Evolutionary conservation across 2,888 invertebrate species (phyloP), one percentile per base, ranked within the genome.

Genomic region (Pseudanteris insignis): DNA sequence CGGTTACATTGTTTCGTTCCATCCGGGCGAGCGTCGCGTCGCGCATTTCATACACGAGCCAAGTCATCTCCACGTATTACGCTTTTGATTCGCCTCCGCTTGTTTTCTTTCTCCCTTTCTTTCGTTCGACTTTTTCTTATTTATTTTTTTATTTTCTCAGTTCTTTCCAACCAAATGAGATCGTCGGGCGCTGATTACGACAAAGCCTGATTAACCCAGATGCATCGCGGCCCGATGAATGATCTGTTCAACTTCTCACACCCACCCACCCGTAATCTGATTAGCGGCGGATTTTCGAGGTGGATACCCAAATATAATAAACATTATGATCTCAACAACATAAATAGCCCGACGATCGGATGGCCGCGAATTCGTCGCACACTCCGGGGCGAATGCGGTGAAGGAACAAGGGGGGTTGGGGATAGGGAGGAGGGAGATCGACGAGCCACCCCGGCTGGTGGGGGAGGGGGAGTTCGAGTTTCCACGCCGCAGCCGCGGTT

Each of bases 401-500:
- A 48, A 61, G 60, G 50, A n/a, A n/a, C n/a, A n/a, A n/a, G n/a
- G n/a, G n/a, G n/a, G n/a, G n/a, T n/a, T n/a, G n/a, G n/a, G n/a
- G n/a, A n/a, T n/a, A n/a, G n/a, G n/a, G n/a, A n/a, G n/a, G n/a
- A n/a, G n/a, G n/a, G n/a, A n/a, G n/a, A n/a, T n/a, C n/a, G n/a
- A n/a, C n/a, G n/a, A n/a, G n/a, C n/a, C n/a, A n/a, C n/a, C n/a
- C n/a, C n/a, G n/a, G n/a, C n/a, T n/a, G n/a, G n/a, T n/a, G n/a
- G n/a, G n/a, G n/a, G n/a, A n/a, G n/a, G n/a, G n/a, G n/a, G n/a
- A n/a, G n/a, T n/a, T n/a, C 66, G 48, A 64, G 65, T 71, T 67
- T 70, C 70, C 69, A 70, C 71, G 68, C 67, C 67, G 65, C 64
- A 48, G 64, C 60, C 66, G 67, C 66, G 64, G 70, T 40, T 59